phyloP scores from a whole-genome alignment of 1,140 invertebrate genomes.

The Amyelois transitella region DNA sequence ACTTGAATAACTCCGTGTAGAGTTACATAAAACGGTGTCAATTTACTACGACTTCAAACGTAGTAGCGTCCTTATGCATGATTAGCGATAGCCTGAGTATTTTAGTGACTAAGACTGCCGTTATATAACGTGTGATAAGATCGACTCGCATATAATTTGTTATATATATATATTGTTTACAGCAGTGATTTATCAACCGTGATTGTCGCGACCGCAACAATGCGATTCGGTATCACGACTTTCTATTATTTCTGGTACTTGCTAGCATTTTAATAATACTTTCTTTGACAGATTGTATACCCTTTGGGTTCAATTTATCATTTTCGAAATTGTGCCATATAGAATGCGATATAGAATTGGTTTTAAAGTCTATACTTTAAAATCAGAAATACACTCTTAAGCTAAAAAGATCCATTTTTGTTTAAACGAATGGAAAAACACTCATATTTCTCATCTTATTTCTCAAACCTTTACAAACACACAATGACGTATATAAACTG shows the following conservation, averaged over 20 bases:
- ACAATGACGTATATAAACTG: too few relatives aligned
- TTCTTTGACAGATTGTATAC: neutral
- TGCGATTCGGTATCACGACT: neutral
- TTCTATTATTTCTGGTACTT: neutral
- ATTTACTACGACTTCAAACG: neutral
- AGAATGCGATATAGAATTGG: too few relatives aligned
- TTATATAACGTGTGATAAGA: neutral
- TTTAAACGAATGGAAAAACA: too few relatives aligned
- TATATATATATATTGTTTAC: neutral
- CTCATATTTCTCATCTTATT: too few relatives aligned
- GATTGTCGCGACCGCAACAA: neutral
- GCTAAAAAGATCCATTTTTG: neutral
- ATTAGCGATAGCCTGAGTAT: slow-evolving; percentile 1
- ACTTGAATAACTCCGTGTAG: too few relatives aligned
- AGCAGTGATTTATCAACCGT: neutral
- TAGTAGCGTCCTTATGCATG: slow-evolving; percentile 14
- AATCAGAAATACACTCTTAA: too few relatives aligned
- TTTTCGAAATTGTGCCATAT: too few relatives aligned
- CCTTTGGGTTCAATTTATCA: neutral
- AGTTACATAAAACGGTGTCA: too few relatives aligned
- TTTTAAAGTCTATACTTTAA: too few relatives aligned
- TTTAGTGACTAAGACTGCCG: neutral
- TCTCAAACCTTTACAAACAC: too few relatives aligned
- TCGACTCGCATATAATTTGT: neutral
- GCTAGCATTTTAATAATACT: neutral